Evolutionary conservation across 2,113 vertebrate genomes (phyloP), one percentile per base, ranked within the genome.

Genomic region (Oophaga pumilio): DNA sequence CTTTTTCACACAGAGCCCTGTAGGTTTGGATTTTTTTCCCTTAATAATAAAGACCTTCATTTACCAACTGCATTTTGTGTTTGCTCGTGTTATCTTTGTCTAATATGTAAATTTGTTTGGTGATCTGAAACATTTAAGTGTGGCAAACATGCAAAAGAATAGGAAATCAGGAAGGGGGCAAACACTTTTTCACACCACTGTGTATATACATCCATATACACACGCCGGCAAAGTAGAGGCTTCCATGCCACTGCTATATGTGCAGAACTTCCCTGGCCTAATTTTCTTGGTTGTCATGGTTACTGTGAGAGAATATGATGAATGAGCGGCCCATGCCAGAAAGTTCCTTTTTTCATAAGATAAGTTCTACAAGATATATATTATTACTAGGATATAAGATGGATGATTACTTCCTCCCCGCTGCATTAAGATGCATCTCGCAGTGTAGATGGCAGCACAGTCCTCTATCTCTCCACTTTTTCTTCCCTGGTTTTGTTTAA

Each of bases 221-320:
- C n/a, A n/a, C n/a, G n/a, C n/a, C n/a, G n/a, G n/a, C n/a, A n/a
- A n/a, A n/a, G n/a, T n/a, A n/a, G n/a, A n/a, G n/a, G n/a, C n/a
- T n/a, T n/a, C n/a, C n/a, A n/a, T n/a, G n/a, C 69, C 73, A 8
- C 20, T 11, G 73, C 69, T 74, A 76, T 83, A 82, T 76, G 80
- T 76, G 86, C 59, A 88, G 60, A 80, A 85, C 82, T 89, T 89
- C 73, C 56, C 83, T 85, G 73, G 60, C 88, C 88, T 85, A 49
- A 85, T 89, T 84, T 73, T 71, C 88, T 76, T 53, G 43, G 86
- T 88, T 88, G 86, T 33, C 80, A 83, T 88, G 80, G 86, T 53
- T 83, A 88, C 86, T 1, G 50, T 33, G 57, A 18, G 78, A 71
- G 86, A 81, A 60, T 71, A 66, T 76, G 86, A 88, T 88, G 86